Evolutionary conservation across 2,113 vertebrate species (phyloP), one percentile per base, ranked within the genome.

Genomic region (Zapus hudsonius): DNA sequence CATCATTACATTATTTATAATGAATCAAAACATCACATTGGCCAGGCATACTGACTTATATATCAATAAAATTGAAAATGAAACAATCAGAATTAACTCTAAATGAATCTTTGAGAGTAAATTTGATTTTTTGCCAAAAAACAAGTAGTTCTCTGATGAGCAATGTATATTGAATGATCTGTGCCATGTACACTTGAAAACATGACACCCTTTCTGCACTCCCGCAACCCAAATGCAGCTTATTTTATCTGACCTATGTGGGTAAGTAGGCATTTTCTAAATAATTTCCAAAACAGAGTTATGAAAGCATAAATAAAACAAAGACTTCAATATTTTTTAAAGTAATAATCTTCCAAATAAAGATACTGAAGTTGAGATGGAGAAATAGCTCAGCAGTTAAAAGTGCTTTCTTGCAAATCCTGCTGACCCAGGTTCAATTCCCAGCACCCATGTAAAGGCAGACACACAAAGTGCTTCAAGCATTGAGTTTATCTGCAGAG

Each of bases 61-160:
- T 25, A 63, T 63, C 23, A 63, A 63, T 63, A 63, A 27, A 63
- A 63, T 5, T 63, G 8, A 52, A 63, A 27, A 63, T 27, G 27
- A 63, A 63, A 27, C 25, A 63, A 20, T 59, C 63, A 52, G 52
- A 52, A 12, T 52, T 52, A 52, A 52, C n/a, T n/a, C n/a, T n/a
- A n/a, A 52, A 52, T 52, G 52, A 33, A 70, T 19, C 42, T 91
- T 67, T 89, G 25, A 86, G 29, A 61, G 57, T 79, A 31, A 38
- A 66, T 57, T 27, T 93, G 38, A 86, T 57, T 86, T 93, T 84
- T 75, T 23, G 1, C 16, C 83, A 93, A 84, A 16, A 81, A 22
- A 25, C n/a, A 55, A 57, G 79, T n/a, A 22, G 20, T 25, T 19
- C 20, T 55, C 7, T 42, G 2, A 1, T 63, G 5, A 79, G 15